phyloP scores from a whole-genome alignment of 2,888 invertebrate species.

The Habrosyne pyritoides region DNA sequence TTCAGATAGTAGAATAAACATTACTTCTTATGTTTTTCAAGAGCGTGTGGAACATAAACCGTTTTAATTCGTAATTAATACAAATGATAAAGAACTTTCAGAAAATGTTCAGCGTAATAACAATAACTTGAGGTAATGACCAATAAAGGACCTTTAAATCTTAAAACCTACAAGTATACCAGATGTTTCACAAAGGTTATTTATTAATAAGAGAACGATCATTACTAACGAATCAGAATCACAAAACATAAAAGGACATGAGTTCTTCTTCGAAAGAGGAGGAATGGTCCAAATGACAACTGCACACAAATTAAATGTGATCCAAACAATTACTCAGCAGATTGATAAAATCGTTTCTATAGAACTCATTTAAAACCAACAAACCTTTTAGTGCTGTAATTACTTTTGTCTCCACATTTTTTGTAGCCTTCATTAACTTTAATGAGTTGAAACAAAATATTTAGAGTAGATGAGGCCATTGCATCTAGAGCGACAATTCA shows the following conservation, averaged over 20 bases:
- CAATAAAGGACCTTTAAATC: background rate
- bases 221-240: background rate
- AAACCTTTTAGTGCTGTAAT: background rate
- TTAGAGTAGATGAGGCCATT: background rate
- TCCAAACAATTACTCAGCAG: conserved; percentile 23
- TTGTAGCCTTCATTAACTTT: background rate
- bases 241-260: background rate
- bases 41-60: conserved; percentile 3
- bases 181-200: too few relatives aligned
- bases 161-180: too few relatives aligned
- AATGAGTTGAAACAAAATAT: conserved; percentile 3
- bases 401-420: background rate
- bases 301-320: conserved; percentile 5
- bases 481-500: background rate
- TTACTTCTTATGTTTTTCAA: background rate
- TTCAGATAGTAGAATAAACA: background rate
- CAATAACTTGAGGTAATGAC: background rate
- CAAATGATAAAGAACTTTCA: conserved; percentile 3
- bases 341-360: conserved; percentile 24
- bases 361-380: conserved; percentile 25
- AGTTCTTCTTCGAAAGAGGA: background rate
- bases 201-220: too few relatives aligned
- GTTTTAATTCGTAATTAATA: background rate
- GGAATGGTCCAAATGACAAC: background rate
- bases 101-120: background rate